Conservation (phyloP, 2,888 invertebrate species). For the Agelastica alni region DNA sequence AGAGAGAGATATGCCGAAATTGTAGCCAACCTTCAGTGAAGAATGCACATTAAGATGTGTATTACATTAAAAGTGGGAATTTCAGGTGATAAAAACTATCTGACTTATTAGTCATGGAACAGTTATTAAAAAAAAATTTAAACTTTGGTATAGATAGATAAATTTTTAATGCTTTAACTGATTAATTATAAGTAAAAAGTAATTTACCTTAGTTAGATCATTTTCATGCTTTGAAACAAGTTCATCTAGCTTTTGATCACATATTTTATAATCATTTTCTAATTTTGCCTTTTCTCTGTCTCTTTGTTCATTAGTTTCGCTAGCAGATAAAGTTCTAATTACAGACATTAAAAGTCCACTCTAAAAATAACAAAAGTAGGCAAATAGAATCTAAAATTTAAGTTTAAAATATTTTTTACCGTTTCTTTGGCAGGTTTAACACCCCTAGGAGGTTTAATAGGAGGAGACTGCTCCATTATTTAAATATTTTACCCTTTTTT, state of each 20-base stretch:
- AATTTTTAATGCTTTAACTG: too few species aligned
- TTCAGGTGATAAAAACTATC: too few species aligned
- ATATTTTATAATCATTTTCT: slow-evolving; percentile 90
- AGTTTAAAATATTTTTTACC: slow-evolving; percentile 58
- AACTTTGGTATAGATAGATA: too few species aligned
- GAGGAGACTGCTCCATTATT: slow-evolving; percentile 60
- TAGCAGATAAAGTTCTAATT: slow-evolving; percentile 90
- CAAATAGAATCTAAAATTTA: slow-evolving; percentile 25
- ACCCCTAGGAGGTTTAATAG: slow-evolving; percentile 84
- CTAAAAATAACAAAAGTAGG: slow-evolving; percentile 55
- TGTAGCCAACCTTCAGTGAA: too few species aligned
- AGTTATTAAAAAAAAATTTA: too few species aligned
- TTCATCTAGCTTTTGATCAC: slow-evolving; percentile 87
- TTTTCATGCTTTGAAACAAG: slow-evolving; percentile 86
- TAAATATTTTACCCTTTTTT: neutral
- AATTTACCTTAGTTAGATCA: slow-evolving; percentile 78
- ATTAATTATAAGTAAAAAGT: too few species aligned
- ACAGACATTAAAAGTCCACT: slow-evolving; percentile 91
- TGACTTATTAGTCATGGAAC: too few species aligned
- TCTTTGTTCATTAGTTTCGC: slow-evolving; percentile 90
- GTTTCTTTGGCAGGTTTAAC: slow-evolving; percentile 87
- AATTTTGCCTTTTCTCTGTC: slow-evolving; percentile 92
- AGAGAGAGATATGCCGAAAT: too few species aligned
- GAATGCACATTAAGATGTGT: too few species aligned
- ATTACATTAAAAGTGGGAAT: too few species aligned